Conservation (phyloP, 2,797 vertebrate species). For the Aplochiton taeniatus region DNA sequence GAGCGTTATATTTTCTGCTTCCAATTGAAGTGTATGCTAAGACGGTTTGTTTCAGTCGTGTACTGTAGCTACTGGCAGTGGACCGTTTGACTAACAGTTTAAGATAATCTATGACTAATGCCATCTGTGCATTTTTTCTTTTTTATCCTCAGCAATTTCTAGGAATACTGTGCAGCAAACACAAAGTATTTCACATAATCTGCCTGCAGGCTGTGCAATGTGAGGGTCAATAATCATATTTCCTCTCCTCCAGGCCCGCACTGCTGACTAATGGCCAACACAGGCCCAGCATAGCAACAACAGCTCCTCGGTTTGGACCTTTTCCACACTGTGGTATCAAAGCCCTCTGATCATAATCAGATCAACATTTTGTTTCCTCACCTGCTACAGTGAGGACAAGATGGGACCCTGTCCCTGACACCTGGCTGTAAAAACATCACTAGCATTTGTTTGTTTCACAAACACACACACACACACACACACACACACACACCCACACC, state of each 20-base stretch:
- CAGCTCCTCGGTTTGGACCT: conserved; percentile 28
- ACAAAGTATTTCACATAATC: conserved; percentile 3
- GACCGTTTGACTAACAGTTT: conserved; percentile 28
- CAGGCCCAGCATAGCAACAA: conserved; percentile 37
- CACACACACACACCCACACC: conserved; percentile 25
- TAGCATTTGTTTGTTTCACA: conserved; percentile 6
- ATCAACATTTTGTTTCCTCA: conserved; percentile 17
- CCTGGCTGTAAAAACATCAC: conserved; percentile 1
- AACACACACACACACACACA: conserved; percentile 13
- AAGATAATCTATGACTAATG: conserved; percentile 14
- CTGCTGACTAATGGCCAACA: conserved; percentile 30
- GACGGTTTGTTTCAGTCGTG: conserved; percentile 17
- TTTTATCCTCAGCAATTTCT: background rate
- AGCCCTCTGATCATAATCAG: conserved; percentile 51
- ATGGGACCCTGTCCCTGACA: conserved; percentile 1
- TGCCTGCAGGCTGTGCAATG: conserved; percentile 11
- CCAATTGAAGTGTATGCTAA: conserved; percentile 19
- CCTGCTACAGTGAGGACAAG: conserved; percentile 48
- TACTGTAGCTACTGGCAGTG: conserved; percentile 1
- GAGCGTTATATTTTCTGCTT: conserved; percentile 20
- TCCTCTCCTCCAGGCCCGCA: conserved; percentile 30
- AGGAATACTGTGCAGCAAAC: background rate
- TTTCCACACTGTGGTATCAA: conserved; percentile 47
- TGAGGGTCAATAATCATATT: conserved; percentile 19
- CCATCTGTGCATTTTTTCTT: background rate